Conservation (phyloP, 1,140 invertebrate genomes). For the Pogonus chalceus region DNA sequence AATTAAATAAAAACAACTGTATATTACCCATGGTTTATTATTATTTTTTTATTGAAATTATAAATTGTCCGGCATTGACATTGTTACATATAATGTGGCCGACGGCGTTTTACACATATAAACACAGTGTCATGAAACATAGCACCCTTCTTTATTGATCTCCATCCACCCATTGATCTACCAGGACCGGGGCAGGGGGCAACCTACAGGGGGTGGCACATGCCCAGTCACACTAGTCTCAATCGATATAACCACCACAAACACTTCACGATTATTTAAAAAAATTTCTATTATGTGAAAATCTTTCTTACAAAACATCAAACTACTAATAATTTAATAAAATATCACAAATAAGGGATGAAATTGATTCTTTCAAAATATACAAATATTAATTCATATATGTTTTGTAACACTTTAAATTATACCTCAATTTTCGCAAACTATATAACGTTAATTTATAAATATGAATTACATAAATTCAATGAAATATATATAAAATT, state of each 20-base stretch:
- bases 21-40: constrained; percentile 1
- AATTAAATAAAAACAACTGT: not conserved
- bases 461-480: not conserved
- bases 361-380: not conserved
- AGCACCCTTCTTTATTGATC: constrained; percentile 16
- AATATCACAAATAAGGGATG: not conserved
- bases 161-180: constrained; percentile 20
- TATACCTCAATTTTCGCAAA: not conserved
- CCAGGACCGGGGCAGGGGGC: constrained; percentile 14
- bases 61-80: not conserved
- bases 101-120: not conserved
- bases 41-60: not conserved
- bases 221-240: constrained; percentile 15
- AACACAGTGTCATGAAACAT: constrained; percentile 5
- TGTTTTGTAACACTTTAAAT: not conserved
- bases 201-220: constrained; percentile 18
- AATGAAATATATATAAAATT: not conserved
- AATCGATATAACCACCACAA: constrained; percentile 17
- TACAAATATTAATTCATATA: not conserved
- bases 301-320: constrained; percentile 4
- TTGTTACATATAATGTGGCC: not conserved
- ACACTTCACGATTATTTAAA: constrained; percentile 9
- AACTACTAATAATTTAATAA: not conserved
- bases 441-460: not conserved
- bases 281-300: not conserved